Evolutionary conservation across 2,797 vertebrate genomes (phyloP).

Genomic region (Halcyon smyrnensis): DNA sequence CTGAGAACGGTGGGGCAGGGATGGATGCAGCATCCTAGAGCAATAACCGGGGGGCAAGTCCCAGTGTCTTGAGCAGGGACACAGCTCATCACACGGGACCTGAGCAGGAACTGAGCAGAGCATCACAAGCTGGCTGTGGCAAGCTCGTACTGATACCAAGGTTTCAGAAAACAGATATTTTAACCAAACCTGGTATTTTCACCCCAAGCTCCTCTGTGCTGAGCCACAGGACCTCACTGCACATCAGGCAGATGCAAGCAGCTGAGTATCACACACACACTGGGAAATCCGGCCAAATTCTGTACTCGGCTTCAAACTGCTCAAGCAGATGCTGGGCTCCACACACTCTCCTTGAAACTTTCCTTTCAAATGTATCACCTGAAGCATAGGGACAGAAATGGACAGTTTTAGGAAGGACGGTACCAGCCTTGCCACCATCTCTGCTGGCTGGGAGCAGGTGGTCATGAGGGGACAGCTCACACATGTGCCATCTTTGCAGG

Average conservation of each 20-base stretch:
- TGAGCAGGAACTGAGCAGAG: neutral
- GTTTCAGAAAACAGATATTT: neutral
- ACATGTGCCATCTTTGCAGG: neutral
- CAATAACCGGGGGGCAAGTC: neutral
- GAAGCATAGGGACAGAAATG: neutral
- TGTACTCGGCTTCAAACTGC: neutral
- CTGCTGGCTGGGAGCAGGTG: neutral
- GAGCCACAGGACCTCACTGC: neutral
- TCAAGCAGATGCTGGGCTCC: neutral
- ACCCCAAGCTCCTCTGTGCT: fast-evolving
- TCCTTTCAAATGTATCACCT: neutral
- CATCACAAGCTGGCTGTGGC: neutral
- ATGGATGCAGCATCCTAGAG: neutral
- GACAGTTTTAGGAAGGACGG: neutral
- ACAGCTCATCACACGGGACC: fast-evolving
- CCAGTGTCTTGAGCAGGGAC: neutral
- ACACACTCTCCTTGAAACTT: neutral
- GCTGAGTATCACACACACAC: neutral
- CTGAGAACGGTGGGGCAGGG: fast-evolving
- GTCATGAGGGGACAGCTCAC: fast-evolving
- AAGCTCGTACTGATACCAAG: fast-evolving
- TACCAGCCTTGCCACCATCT: fast-evolving
- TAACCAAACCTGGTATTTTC: neutral
- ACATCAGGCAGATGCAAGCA: fast-evolving
- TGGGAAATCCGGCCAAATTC: neutral